phyloP scores from a whole-genome alignment of 2,888 invertebrate genomes.

The Vanessa cardui region DNA sequence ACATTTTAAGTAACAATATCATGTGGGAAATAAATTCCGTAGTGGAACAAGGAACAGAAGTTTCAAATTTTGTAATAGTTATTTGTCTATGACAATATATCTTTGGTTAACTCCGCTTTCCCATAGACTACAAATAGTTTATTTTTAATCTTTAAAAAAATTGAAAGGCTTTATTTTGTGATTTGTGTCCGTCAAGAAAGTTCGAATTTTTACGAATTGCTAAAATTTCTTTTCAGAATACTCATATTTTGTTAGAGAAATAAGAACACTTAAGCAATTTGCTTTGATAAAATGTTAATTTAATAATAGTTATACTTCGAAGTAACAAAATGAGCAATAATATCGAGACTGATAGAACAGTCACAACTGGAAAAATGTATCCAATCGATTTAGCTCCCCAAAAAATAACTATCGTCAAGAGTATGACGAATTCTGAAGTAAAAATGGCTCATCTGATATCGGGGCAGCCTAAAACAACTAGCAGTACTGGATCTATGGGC shows the following conservation, averaged over 20 bases:
- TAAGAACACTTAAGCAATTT: constrained; percentile 3
- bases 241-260: not conserved
- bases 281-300: constrained; percentile 18
- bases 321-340: constrained; percentile 70
- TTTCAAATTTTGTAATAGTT: not conserved
- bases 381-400: constrained; percentile 80
- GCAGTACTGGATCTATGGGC: constrained; percentile 60
- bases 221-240: constrained; percentile 18
- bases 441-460: constrained; percentile 78
- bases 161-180: constrained; percentile 38
- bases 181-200: constrained; percentile 42
- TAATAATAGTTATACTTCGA: constrained; percentile 10
- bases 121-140: not conserved
- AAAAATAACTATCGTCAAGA: constrained; percentile 79
- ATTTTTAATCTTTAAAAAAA: constrained; percentile 16
- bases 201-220: constrained; percentile 40
- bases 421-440: constrained; percentile 70
- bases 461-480: constrained; percentile 66
- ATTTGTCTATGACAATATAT: not conserved
- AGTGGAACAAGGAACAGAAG: too few relatives aligned
- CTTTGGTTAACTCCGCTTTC: not conserved
- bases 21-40: too few relatives aligned
- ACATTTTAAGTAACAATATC: too few relatives aligned
- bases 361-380: constrained; percentile 81
- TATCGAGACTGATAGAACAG: constrained; percentile 82